phyloP scores from a whole-genome alignment of 2,113 vertebrate species.

The Micronisus gabar region DNA sequence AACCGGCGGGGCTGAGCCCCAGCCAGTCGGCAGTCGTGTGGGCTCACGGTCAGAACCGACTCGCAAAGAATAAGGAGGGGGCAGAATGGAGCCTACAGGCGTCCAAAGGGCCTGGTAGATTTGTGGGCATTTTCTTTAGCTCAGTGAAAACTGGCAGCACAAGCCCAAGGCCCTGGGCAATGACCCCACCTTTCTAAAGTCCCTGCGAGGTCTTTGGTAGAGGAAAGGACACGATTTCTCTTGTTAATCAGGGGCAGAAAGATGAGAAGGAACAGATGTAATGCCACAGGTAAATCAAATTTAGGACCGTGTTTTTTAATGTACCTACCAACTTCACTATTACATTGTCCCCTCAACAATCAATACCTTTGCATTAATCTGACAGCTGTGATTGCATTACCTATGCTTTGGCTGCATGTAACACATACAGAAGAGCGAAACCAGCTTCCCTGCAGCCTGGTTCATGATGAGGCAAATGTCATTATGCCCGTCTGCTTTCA shows the following conservation, averaged over 20 bases:
- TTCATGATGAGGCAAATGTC: conserved; percentile 70
- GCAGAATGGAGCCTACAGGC: not conserved
- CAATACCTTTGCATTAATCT: conserved; percentile 73
- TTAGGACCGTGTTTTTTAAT: conserved; percentile 39
- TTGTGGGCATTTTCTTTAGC: not conserved
- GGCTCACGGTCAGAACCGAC: not conserved
- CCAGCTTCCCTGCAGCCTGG: conserved; percentile 58
- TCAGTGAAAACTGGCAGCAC: not conserved
- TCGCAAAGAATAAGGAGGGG: not conserved
- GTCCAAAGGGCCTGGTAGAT: not conserved
- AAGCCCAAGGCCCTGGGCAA: not conserved
- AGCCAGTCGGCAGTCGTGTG: no score
- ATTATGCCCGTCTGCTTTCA: conserved; percentile 72
- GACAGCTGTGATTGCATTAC: conserved; percentile 76
- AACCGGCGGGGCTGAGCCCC: not conserved
- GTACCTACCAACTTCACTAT: conserved; percentile 50
- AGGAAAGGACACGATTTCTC: not conserved
- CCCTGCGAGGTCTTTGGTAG: not conserved
- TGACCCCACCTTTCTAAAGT: not conserved
- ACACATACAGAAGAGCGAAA: conserved; percentile 58
- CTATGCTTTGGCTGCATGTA: conserved; percentile 59
- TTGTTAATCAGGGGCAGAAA: conserved; percentile 16
- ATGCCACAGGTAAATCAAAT: conserved; percentile 63
- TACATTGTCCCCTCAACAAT: conserved; percentile 50
- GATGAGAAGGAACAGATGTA: conserved; percentile 25